Conservation (phyloP, 2,888 invertebrate species). For the Lomographa bimaculata region DNA sequence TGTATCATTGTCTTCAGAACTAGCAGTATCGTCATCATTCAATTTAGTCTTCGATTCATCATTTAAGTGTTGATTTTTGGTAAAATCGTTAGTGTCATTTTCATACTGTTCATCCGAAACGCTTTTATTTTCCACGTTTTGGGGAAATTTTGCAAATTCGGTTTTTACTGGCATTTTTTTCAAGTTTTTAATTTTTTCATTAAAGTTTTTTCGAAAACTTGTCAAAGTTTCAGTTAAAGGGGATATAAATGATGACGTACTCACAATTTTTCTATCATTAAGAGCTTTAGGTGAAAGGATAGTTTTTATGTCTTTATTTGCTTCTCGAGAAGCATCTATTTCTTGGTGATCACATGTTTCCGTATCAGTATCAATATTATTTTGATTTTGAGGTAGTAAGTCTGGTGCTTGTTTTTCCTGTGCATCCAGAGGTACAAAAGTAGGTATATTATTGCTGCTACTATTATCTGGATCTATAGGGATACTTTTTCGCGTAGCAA, state of each 20-base stretch:
- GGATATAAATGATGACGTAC: no score
- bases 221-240: conserved; percentile 32
- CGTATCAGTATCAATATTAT: conserved; percentile 5
- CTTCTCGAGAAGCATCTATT: conserved; percentile 1
- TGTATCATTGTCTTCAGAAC: conserved; percentile 3
- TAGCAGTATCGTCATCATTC: conserved; percentile 4
- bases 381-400: conserved; percentile 1
- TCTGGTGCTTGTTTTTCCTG: background rate
- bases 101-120: no score
- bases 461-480: conserved; percentile 25
- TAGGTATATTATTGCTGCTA: conserved; percentile 17
- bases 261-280: background rate
- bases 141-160: background rate
- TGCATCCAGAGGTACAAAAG: background rate
- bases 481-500: no score
- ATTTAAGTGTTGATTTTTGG: background rate
- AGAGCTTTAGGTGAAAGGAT: background rate
- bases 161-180: conserved; percentile 2
- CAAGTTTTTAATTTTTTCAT: conserved; percentile 42
- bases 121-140: no score
- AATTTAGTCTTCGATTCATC: background rate
- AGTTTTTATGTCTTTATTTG: background rate
- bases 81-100: background rate
- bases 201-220: conserved; percentile 41
- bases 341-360: conserved; percentile 12